These are phyloP conservation scores for Takifugu rubripes DNA, from an alignment of 2,797 vertebrate genomes.

Conservation along the genomic window DNA sequence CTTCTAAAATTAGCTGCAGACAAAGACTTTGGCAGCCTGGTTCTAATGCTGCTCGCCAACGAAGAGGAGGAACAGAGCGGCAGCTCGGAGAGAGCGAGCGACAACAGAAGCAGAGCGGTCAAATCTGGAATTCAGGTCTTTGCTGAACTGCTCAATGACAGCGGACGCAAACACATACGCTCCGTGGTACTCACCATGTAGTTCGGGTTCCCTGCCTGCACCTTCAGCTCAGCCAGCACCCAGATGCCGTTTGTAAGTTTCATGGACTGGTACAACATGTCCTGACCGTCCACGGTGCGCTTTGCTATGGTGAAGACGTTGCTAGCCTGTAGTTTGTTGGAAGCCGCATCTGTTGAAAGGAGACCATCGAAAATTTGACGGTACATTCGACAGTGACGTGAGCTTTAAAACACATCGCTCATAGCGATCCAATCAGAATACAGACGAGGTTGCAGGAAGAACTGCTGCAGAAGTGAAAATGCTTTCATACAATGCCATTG, in stretches of 20 bases:
- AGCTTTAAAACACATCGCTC: too few relatives aligned
- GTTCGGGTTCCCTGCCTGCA: conserved; percentile 85
- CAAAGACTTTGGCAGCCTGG: conserved; percentile 54
- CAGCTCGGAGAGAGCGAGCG: conserved; percentile 12
- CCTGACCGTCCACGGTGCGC: conserved; percentile 91
- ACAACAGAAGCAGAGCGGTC: conserved; percentile 6
- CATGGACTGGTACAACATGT: conserved; percentile 98
- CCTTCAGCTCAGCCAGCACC: conserved; percentile 89
- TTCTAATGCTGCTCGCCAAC: conserved; percentile 43
- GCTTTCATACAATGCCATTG: conserved; percentile 11
- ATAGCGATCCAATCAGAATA: conserved; percentile 1
- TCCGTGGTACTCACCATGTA: conserved; percentile 80
- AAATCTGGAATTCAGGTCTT: conserved; percentile 7
- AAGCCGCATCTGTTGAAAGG: conserved; percentile 78
- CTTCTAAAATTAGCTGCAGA: conserved; percentile 63
- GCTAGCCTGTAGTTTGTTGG: conserved; percentile 89
- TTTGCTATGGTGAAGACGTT: conserved; percentile 96
- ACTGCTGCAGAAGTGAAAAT: conserved; percentile 2
- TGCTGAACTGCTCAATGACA: not conserved
- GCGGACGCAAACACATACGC: not conserved
- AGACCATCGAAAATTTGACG: not conserved
- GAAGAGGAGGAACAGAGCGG: conserved; percentile 40
- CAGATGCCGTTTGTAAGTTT: conserved; percentile 95
- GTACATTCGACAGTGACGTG: not conserved
- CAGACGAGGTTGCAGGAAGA: not conserved